Conservation (phyloP, 2,113 vertebrate species). For the Hydrolagus affinis region DNA sequence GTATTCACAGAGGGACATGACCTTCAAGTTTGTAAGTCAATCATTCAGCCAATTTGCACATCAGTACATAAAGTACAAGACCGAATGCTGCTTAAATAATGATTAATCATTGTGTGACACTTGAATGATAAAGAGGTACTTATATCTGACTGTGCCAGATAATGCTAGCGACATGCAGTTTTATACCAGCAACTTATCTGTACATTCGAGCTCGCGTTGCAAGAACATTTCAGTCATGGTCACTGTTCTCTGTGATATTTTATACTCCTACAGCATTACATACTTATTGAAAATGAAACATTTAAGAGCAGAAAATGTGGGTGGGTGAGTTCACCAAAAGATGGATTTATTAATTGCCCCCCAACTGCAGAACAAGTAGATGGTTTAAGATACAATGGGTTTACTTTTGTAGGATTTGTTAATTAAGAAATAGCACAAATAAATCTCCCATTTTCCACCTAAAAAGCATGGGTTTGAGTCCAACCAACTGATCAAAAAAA, state of each 20-base stretch:
- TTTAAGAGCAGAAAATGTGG: too few species aligned
- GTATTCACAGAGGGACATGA: neutral
- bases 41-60: neutral
- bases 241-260: neutral
- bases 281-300: too few species aligned
- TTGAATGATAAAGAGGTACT: neutral
- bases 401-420: too few species aligned
- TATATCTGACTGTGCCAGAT: neutral
- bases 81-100: neutral
- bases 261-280: neutral
- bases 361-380: too few species aligned
- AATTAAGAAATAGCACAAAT: too few species aligned
- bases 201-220: neutral
- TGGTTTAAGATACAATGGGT: too few species aligned
- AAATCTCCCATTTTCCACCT: too few species aligned
- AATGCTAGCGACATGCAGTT: neutral
- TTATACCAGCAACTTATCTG: neutral
- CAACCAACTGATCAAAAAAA: too few species aligned
- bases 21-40: neutral
- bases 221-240: neutral
- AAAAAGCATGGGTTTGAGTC: too few species aligned
- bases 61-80: neutral
- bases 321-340: too few species aligned
- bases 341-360: too few species aligned
- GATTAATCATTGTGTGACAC: neutral